These are phyloP conservation scores for Gymnoscopelus braueri DNA, from an alignment of 2,797 vertebrate genomes.

Conservation along the genomic window DNA sequence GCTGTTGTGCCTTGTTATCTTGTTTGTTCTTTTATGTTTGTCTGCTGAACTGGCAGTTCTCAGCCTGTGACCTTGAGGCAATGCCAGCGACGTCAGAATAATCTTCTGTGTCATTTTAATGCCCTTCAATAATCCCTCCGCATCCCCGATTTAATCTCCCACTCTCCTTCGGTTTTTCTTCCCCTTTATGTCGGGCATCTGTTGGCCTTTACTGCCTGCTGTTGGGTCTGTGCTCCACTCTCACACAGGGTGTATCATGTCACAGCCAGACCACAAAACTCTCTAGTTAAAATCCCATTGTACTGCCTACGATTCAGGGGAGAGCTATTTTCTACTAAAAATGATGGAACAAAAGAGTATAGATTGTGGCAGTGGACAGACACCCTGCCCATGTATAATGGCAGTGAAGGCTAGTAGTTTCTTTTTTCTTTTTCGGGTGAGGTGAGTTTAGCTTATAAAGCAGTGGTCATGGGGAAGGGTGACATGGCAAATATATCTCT, in stretches of 20 bases:
- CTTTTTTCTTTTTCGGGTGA: background rate
- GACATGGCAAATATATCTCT: background rate
- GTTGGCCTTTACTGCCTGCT: slow-evolving; percentile 64
- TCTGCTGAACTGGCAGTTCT: slow-evolving; percentile 41
- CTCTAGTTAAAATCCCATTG: slow-evolving; percentile 18
- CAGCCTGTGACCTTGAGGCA: slow-evolving; percentile 56
- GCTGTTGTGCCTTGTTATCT: slow-evolving; percentile 32
- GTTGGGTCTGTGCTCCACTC: slow-evolving; percentile 52
- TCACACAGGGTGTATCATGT: slow-evolving; percentile 33
- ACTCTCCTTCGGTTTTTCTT: slow-evolving; percentile 76
- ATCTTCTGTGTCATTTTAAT: slow-evolving; percentile 83
- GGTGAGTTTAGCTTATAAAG: background rate
- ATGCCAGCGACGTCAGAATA: slow-evolving; percentile 64
- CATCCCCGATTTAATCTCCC: slow-evolving; percentile 76
- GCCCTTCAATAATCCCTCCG: slow-evolving; percentile 73
- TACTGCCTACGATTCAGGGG: background rate
- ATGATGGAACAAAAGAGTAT: slow-evolving; percentile 2
- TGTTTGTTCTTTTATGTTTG: slow-evolving; percentile 59
- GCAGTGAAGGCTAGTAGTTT: background rate
- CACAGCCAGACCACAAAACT: slow-evolving; percentile 26
- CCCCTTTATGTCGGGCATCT: slow-evolving; percentile 66
- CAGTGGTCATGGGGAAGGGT: background rate
- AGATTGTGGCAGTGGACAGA: slow-evolving; percentile 10
- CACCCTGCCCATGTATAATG: background rate
- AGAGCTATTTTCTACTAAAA: background rate